Percentiles rank a stretch among this genome's conserved stretches.
Conservation (phyloP, 2,888 invertebrate species). For the Agrochola lota region DNA sequence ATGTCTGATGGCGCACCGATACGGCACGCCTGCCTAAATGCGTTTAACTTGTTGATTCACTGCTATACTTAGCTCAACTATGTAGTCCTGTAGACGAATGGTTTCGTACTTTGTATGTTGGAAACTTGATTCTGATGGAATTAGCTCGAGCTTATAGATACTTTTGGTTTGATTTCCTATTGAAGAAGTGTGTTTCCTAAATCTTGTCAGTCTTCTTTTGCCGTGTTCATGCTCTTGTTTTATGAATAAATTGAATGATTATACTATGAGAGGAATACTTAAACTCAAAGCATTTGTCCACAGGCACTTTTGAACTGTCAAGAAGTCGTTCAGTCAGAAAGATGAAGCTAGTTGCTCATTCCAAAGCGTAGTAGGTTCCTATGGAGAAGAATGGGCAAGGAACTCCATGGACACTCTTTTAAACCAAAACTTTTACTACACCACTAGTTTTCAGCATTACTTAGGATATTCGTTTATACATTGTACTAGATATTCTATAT, state of each 20-base stretch:
- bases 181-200: neutral
- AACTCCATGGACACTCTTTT: too few relatives aligned
- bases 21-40: conserved; percentile 62
- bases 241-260: neutral
- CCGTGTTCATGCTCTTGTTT: neutral
- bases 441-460: neutral
- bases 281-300: too few relatives aligned
- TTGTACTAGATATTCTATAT: too few relatives aligned
- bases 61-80: conserved; percentile 33
- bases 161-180: neutral
- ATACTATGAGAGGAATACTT: too few relatives aligned
- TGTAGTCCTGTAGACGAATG: conserved; percentile 10
- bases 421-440: neutral
- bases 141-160: neutral
- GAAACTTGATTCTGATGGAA: neutral
- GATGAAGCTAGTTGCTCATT: neutral
- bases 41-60: conserved; percentile 63
- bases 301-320: neutral
- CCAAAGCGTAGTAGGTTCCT: neutral
- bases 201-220: neutral
- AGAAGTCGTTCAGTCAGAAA: neutral
- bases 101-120: conserved; percentile 11
- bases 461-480: neutral
- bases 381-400: neutral
- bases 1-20: conserved; percentile 54